Evolutionary conservation across 2,888 invertebrate genomes (phyloP).

Genomic region (Rhaphigaster nebulosa): DNA sequence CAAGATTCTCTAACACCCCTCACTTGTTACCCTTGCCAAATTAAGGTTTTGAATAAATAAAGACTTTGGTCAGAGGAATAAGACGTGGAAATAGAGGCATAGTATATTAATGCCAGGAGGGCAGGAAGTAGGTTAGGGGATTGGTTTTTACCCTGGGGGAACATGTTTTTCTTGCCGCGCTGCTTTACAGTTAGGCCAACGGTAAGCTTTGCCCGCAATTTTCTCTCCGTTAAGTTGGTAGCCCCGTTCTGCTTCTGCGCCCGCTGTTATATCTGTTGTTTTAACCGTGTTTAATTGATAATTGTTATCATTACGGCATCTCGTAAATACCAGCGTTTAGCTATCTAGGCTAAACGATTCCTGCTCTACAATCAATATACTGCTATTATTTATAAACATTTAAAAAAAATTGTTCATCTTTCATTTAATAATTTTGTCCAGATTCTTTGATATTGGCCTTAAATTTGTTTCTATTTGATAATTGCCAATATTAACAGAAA

Average conservation of each 20-base stretch:
- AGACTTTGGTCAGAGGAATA: not conserved
- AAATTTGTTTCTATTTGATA: too few species aligned
- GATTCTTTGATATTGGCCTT: too few species aligned
- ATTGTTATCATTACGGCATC: not conserved
- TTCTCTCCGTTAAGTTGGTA: constrained; percentile 22
- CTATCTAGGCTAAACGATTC: not conserved
- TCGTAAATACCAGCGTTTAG: not conserved
- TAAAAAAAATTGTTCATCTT: too few species aligned
- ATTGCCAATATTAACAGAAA: too few species aligned
- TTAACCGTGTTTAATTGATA: not conserved
- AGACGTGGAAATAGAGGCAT: not conserved
- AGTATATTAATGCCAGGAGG: not conserved
- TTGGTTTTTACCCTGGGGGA: not conserved
- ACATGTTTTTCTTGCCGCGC: not conserved
- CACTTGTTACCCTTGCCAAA: not conserved
- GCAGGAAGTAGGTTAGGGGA: constrained; percentile 6
- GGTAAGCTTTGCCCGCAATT: not conserved
- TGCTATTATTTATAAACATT: too few species aligned
- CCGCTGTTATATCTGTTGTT: not conserved
- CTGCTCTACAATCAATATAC: not conserved
- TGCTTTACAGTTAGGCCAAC: constrained; percentile 45
- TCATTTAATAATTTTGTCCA: too few species aligned
- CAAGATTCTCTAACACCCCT: not conserved
- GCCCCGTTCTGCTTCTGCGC: not conserved
- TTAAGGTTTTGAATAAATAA: constrained; percentile 22